Conservation (phyloP, 37 sponge, comb jelly and placozoan genomes). For the Beroe forskalii region DNA sequence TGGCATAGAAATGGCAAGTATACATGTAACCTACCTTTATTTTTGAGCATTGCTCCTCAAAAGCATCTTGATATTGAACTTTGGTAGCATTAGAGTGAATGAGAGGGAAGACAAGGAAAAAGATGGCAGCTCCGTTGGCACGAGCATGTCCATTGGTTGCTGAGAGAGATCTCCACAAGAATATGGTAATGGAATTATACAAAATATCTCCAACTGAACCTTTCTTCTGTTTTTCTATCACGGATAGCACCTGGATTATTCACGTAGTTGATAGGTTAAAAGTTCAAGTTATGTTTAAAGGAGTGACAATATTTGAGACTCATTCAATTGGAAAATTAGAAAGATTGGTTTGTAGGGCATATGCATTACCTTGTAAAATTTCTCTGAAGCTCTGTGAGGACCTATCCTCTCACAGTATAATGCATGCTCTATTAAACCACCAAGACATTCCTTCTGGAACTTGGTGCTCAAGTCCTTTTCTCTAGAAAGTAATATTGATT, state of each 20-base stretch:
- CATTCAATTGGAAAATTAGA: too few relatives aligned
- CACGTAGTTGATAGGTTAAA: too few relatives aligned
- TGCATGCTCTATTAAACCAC: not conserved
- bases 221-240: not conserved
- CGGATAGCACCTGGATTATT: constrained; percentile 6
- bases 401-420: not conserved
- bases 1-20: too few relatives aligned
- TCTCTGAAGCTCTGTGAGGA: not conserved
- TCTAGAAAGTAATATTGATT: not conserved
- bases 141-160: constrained; percentile 6
- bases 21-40: too few relatives aligned
- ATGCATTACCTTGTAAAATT: constrained; percentile 2
- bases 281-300: not conserved
- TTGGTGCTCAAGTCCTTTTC: not conserved
- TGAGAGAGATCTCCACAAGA: not conserved
- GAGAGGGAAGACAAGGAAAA: not conserved
- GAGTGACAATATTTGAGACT: too few relatives aligned
- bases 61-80: constrained; percentile 2
- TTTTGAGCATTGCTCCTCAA: not conserved
- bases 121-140: not conserved
- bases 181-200: not conserved
- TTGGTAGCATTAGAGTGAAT: not conserved
- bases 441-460: not conserved
- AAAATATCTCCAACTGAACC: not conserved
- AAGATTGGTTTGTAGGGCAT: too few relatives aligned